Evolutionary conservation across 2,888 invertebrate genomes (phyloP).

Genomic region (Andrena praecox): DNA sequence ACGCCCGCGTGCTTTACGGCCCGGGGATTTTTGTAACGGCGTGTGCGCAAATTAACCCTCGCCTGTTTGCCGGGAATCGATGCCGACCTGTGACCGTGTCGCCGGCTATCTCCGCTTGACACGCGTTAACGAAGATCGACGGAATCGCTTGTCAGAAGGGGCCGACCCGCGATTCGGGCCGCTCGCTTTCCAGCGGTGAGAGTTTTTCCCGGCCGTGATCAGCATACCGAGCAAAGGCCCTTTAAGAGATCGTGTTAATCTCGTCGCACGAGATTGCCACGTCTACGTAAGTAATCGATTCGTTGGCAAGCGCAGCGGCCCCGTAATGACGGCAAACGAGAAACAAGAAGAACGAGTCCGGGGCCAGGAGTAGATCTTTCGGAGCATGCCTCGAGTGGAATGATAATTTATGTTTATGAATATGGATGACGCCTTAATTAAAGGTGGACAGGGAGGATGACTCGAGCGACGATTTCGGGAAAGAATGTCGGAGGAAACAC

Average conservation of each 20-base stretch:
- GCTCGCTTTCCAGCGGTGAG: too few relatives aligned
- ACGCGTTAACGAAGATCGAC: not conserved
- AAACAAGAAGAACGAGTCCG: not conserved
- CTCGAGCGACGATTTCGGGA: conserved; percentile 50
- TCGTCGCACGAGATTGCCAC: conserved; percentile 7
- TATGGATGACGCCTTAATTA: conserved; percentile 55
- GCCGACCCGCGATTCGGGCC: too few relatives aligned
- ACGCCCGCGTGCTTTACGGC: conserved; percentile 11
- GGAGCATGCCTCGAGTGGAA: not conserved
- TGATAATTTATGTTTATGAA: conserved; percentile 59
- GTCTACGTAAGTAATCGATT: conserved; percentile 22
- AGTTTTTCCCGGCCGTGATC: not conserved
- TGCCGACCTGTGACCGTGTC: not conserved
- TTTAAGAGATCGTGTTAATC: conserved; percentile 3
- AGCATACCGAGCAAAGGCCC: not conserved
- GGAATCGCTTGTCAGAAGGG: too few relatives aligned
- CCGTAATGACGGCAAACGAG: conserved; percentile 23
- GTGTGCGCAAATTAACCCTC: conserved; percentile 2
- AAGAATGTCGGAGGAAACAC: conserved; percentile 40
- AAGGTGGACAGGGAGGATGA: conserved; percentile 7
- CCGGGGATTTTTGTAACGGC: conserved; percentile 16
- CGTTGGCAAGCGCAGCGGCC: not conserved
- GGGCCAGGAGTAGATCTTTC: not conserved
- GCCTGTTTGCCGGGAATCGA: not conserved
- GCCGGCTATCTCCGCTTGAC: not conserved